These are phyloP conservation scores for Drosophila azteca DNA, from an alignment of 1,140 invertebrate genomes.

Conservation along the genomic window DNA sequence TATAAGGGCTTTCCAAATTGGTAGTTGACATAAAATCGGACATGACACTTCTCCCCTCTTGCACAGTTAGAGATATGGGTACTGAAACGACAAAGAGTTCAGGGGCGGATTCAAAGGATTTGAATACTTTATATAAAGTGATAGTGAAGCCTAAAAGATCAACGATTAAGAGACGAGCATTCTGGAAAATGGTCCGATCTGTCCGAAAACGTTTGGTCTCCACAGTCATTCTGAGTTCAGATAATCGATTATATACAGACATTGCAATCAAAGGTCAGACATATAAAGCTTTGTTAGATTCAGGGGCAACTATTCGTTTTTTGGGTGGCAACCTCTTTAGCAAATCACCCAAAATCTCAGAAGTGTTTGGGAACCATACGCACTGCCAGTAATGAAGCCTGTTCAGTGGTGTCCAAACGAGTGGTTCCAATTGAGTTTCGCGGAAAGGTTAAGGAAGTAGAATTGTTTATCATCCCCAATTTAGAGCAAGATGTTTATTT, in stretches of 20 bases:
- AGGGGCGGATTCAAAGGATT: too few species aligned
- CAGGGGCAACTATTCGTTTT: slow-evolving; percentile 18
- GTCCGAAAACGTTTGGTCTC: not conserved
- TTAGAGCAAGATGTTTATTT: not conserved
- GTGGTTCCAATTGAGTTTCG: not conserved
- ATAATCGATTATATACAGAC: slow-evolving; percentile 4
- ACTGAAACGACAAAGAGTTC: too few species aligned
- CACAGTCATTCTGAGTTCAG: not conserved
- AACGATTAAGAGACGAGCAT: not conserved
- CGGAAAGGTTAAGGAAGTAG: not conserved
- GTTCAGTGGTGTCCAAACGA: not conserved
- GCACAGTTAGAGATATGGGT: too few species aligned
- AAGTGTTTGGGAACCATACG: slow-evolving; percentile 7
- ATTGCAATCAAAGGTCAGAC: not conserved
- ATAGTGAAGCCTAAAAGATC: not conserved
- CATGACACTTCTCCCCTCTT: too few species aligned
- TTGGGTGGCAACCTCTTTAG: not conserved
- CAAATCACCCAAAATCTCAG: not conserved
- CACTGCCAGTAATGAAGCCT: slow-evolving; percentile 5
- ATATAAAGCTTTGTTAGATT: too few species aligned
- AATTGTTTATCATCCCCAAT: slow-evolving; percentile 6
- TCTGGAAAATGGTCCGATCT: not conserved
- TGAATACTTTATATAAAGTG: too few species aligned
- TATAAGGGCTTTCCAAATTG: too few species aligned
- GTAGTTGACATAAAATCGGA: too few species aligned